Evolutionary conservation across 2,888 invertebrate genomes (phyloP).

Genomic region (Cataglyphis altisquamis): DNA sequence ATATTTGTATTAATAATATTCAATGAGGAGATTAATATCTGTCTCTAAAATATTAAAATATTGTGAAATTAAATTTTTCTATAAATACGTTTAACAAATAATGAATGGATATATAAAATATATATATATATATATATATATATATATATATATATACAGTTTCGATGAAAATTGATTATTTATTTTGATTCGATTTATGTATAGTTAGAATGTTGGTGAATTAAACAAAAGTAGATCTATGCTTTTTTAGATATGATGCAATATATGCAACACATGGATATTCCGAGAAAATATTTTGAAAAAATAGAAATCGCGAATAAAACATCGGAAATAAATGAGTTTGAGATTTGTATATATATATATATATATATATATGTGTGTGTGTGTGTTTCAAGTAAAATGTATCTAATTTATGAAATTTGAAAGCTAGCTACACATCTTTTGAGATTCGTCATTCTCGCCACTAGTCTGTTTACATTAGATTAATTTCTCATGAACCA

Average conservation of each 20-base stretch:
- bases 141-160: not conserved
- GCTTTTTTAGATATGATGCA: not conserved
- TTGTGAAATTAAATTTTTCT: not conserved
- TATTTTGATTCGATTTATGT: not conserved
- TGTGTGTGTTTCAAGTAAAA: slow-evolving; percentile 45
- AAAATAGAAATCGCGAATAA: not conserved
- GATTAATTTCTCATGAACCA: slow-evolving; percentile 71
- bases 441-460: slow-evolving; percentile 71
- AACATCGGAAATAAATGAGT: not conserved
- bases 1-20: not conserved
- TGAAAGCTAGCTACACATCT: slow-evolving; percentile 58
- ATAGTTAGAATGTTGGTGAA: not conserved
- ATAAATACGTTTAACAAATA: not conserved
- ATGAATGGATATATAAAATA: too few species aligned
- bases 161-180: not conserved
- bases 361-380: not conserved
- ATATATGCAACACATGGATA: not conserved
- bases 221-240: not conserved
- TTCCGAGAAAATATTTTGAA: not conserved
- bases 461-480: slow-evolving; percentile 64
- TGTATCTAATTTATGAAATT: slow-evolving; percentile 47
- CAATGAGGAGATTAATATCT: not conserved
- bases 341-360: not conserved
- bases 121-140: not conserved
- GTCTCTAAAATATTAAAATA: not conserved